Base-by-base conservation (phyloP, 2,888 invertebrate genomes). In the Nycteola revayana region DNA sequence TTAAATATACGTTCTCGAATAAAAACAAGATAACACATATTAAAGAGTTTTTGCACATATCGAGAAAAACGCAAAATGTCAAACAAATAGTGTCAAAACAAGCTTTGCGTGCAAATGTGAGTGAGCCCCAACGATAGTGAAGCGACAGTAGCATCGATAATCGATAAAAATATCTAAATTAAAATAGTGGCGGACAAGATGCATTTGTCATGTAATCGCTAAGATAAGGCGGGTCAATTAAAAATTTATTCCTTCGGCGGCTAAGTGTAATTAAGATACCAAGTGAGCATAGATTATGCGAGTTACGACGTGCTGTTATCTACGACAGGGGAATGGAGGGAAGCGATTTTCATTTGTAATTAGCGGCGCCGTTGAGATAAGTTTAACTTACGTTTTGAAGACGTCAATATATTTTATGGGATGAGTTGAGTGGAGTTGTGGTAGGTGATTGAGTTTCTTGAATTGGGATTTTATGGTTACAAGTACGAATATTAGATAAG, bases 291-390 rank as follows among this genome's bases (percentile, higher is more conserved):
- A 67, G 67, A 71, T 75, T 75, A 69, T 59, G 44, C 45, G 44
- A 53, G 52, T 58, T 49, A 56, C 57, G 59, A 48, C 46, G 67
- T 66, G 68, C 60, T 52, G 66, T 69, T 76, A 75, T 75, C 75
- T 62, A 32, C 42, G 61, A 58, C 66, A 59, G 65, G 42, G 58
- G 60, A 57, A 56, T 63, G 65, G 61, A 67, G 64, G 67, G 66
- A 69, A 74, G 61, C 72, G 71, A 71, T 75, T 76, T 75, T 75
- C 75, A 71, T 68, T 68, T 65, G 76, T 75, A 76, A 78, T 78
- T 75, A 76, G 72, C 64, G 61, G 57, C 61, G 52, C 48, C 50
- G 35, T 42, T 43, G 44, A 59, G 68, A 66, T 66, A 69, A 64
- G 9, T 36, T 42, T 50, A 39, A 47, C 46, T 51, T 49, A 53